Evolutionary conservation across 2,797 vertebrate genomes (phyloP), one percentile per base, ranked within the genome.

Genomic region (Craterocephalus amniculus): DNA sequence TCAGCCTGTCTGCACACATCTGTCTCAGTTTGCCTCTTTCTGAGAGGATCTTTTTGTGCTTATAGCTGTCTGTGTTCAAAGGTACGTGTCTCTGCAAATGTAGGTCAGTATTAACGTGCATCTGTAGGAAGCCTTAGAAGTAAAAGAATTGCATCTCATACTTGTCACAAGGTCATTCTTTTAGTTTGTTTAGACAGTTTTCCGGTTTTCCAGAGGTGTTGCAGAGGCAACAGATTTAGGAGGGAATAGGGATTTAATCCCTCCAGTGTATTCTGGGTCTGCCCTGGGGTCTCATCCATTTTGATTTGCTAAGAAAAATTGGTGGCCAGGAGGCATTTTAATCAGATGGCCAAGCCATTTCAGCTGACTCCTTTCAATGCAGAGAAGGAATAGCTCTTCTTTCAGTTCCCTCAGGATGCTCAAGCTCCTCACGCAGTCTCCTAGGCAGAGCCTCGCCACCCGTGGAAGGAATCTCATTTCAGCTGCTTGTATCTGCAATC

Each of bases 1-100:
- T 58, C 60, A 55, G 69, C 70, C 60, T 9, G 22, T 63, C 63
- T 63, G 63, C 72, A 74, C 74, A 74, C 16, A 36, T 66, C 56
- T 16, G 40, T 59, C 70, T 64, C 70, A 58, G 62, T 65, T 69
- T 66, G 71, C 68, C 58, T 85, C 66, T 74, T 40, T 68, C 77
- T 70, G 55, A 56, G 35, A 74, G 66, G 58, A 40, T 86, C 52
- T 64, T 61, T 67, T 61, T 55, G 51, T 56, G 24, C 24, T 49
- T 10, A 14, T 27, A 4, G 36, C 63, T 66, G 40, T 64, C 68
- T 78, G 58, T 65, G 65, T 61, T 68, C 68, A 59, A 58, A 63
- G 63, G 67, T 73, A 43, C 74, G 54, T 14, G 14, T 58, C 38
- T 69, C n/a, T 45, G 45, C 48, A 29, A 38, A 18, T 72, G 68